Percentiles rank a stretch among this genome's conserved stretches.
These are phyloP conservation scores for Crypturellus undulatus DNA, from an alignment of 2,113 vertebrate genomes.

Conservation along the genomic window DNA sequence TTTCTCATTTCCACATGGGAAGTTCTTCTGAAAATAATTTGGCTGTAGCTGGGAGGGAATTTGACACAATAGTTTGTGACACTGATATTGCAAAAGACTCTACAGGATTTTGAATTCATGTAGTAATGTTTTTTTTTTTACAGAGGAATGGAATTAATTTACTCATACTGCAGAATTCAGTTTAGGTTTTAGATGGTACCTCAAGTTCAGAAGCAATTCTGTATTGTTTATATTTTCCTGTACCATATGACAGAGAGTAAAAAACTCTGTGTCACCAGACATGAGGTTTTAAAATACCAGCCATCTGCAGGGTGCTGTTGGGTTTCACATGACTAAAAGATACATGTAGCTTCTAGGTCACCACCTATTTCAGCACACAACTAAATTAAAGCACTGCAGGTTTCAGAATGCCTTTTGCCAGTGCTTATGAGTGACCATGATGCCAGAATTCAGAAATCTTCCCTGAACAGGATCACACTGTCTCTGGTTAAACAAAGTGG, in stretches of 20 bases:
- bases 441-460: neutral
- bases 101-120: neutral
- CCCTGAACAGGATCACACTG: neutral
- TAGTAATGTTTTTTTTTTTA: neutral
- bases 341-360: neutral
- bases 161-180: neutral
- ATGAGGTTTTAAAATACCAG: neutral
- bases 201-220: neutral
- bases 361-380: neutral
- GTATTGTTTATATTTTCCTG: neutral
- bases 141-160: neutral
- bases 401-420: neutral
- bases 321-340: neutral
- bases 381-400: neutral
- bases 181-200: neutral
- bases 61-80: neutral
- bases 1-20: neutral
- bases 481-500: neutral
- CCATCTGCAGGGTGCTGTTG: neutral
- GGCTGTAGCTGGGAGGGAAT: neutral
- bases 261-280: neutral
- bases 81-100: neutral
- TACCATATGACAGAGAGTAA: neutral
- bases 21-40: neutral
- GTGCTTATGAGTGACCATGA: neutral